Base-by-base conservation (phyloP, 1,140 invertebrate genomes). In the Portunus trituberculatus region DNA sequence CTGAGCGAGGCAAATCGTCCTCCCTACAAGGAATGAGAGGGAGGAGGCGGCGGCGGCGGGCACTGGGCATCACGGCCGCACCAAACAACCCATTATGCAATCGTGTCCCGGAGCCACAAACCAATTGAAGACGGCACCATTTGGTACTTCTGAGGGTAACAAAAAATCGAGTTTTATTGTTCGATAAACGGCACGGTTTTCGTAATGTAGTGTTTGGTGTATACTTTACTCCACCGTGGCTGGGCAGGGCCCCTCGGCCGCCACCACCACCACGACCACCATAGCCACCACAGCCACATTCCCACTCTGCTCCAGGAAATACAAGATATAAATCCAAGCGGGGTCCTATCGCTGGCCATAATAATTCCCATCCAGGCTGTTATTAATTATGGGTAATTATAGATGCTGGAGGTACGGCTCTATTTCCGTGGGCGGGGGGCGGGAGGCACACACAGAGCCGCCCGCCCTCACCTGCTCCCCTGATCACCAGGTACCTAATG, bases 161-260 rank as follows among this genome's bases (percentile, higher is more conserved):
- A 76, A 76, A 76, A 76, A 76, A 76, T 76, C 67, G 1, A n/a
- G 67, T 76, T 76, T 76, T 76, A 76, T 76, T 76, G 67, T 76
- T 76, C 67, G 67, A n/a, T 76, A 76, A 76, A 76, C 67, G 67
- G 67, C 67, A n/a, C 67, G 67, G 67, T 76, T 76, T 76, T 76
- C 67, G n/a, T 76, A 76, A 76, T 76, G 20, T 76, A 76, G 20
- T 76, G 67, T 76, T 76, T 76, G 67, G 67, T 76, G 67, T 76
- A 76, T 76, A 76, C 67, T 76, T 76, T 76, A n/a, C 16, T n/a
- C 16, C 25, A n/a, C 20, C 67, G 20, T n/a, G 67, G 52, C 25
- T 25, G 67, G 67, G 67, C 67, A 76, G 67, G 67, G 25, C 12
- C 67, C 52, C 67, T 20, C 25, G 67, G 20, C 67, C 67, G 25